These are phyloP conservation scores for Felis chaus DNA, from an alignment of 2,113 vertebrate genomes.

Conservation along the genomic window DNA sequence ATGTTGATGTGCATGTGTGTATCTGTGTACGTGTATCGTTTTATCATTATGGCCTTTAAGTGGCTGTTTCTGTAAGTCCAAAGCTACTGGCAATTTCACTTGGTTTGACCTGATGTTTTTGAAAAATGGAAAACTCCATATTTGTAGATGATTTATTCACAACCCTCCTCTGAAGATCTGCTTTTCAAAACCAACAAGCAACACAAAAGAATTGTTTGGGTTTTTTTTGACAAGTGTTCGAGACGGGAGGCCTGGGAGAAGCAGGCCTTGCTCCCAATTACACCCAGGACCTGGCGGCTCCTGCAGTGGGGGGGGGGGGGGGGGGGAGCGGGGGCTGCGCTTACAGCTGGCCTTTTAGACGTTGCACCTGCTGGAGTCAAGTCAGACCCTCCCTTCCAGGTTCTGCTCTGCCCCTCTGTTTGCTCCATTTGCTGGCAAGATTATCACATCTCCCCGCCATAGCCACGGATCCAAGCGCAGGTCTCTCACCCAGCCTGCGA, in stretches of 20 bases:
- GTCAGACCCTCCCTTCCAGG: neutral
- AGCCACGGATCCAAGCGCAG: neutral
- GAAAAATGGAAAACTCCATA: conserved; percentile 50
- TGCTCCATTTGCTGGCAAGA: neutral
- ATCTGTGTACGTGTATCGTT: neutral
- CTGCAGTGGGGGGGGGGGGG: accelerated
- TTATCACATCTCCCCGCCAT: neutral
- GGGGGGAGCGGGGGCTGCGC: too few relatives aligned
- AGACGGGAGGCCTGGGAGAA: neutral
- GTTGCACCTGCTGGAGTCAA: neutral
- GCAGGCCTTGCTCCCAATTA: accelerated
- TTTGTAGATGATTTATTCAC: conserved; percentile 40
- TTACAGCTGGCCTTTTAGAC: neutral
- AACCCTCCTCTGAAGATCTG: conserved; percentile 17
- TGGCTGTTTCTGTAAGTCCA: neutral
- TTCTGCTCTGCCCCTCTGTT: neutral
- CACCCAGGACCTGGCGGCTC: neutral
- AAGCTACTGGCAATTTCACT: neutral
- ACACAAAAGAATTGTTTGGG: neutral
- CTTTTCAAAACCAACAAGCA: conserved; percentile 50
- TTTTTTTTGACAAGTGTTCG: neutral
- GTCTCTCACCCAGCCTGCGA: neutral
- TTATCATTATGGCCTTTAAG: neutral
- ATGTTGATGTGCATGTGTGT: accelerated
- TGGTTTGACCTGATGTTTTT: conserved; percentile 20